phyloP scores from a whole-genome alignment of 2,113 vertebrate species.

The Psittacus erithacus region DNA sequence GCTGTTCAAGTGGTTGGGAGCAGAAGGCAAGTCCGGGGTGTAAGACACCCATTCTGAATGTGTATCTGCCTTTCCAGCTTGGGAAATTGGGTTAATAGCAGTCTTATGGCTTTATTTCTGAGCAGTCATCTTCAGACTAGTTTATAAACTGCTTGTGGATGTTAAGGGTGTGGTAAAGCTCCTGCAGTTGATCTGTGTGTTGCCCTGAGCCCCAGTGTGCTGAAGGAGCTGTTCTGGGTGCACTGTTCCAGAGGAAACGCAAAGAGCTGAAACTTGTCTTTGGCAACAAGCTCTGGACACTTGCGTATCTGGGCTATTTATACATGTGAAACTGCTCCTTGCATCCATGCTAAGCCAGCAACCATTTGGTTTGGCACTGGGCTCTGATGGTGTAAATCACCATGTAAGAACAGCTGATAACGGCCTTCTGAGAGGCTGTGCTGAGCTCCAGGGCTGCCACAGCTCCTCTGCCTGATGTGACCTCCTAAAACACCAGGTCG shows the following conservation, averaged over 20 bases:
- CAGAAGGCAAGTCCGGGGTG: neutral
- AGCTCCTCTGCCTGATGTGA: neutral
- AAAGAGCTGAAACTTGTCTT: neutral
- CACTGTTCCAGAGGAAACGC: neutral
- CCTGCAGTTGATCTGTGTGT: neutral
- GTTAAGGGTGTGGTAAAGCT: fast-evolving
- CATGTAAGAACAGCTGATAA: neutral
- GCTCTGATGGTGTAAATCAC: neutral
- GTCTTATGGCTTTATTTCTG: neutral
- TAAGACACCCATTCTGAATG: neutral
- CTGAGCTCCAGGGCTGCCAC: neutral
- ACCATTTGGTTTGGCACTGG: neutral
- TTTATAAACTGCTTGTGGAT: neutral
- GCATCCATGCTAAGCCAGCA: neutral
- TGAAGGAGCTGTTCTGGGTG: neutral
- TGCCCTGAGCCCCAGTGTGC: fast-evolving
- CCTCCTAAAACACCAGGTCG: neutral
- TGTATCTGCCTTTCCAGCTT: neutral
- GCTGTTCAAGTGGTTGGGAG: neutral
- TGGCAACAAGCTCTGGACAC: neutral
- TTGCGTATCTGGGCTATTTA: neutral
- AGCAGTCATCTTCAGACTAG: neutral
- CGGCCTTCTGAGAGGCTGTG: neutral
- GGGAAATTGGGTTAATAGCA: neutral
- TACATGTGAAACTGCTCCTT: neutral